These are phyloP conservation scores for Eupithecia centaureata DNA, from an alignment of 2,888 invertebrate species.

Conservation along the genomic window DNA sequence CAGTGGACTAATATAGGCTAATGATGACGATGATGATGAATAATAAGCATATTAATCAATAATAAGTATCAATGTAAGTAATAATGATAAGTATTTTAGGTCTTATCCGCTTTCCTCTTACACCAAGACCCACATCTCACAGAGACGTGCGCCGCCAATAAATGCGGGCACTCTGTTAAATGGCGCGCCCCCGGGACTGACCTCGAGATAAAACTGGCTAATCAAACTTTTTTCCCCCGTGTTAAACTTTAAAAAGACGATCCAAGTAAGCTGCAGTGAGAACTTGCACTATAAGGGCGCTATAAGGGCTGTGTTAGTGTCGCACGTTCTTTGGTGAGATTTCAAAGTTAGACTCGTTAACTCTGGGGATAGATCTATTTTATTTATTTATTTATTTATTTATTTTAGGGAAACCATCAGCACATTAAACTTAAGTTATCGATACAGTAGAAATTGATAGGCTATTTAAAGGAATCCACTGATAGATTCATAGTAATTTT, in stretches of 20 bases:
- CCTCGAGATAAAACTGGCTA: constrained; percentile 64
- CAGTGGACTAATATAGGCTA: no score
- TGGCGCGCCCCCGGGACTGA: constrained; percentile 57
- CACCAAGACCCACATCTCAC: constrained; percentile 15
- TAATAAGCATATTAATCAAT: no score
- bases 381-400: no score
- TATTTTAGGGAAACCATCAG: no score
- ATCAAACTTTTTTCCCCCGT: constrained; percentile 67
- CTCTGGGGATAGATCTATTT: neutral
- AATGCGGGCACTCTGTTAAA: constrained; percentile 73
- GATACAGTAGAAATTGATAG: no score
- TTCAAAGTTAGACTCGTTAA: constrained; percentile 3
- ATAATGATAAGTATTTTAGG: no score
- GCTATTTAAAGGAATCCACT: no score
- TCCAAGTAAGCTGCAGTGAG: constrained; percentile 33
- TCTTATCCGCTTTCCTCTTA: constrained; percentile 24
- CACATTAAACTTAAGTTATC: no score
- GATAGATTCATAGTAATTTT: no score
- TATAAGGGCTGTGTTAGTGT: constrained; percentile 13
- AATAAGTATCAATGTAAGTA: no score
- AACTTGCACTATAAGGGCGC: constrained; percentile 19
- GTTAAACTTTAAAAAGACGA: constrained; percentile 63
- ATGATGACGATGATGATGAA: no score
- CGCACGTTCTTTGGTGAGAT: constrained; percentile 8
- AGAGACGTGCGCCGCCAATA: constrained; percentile 69